Conservation (phyloP, 2,113 vertebrate species). For the Cottus gobio region DNA sequence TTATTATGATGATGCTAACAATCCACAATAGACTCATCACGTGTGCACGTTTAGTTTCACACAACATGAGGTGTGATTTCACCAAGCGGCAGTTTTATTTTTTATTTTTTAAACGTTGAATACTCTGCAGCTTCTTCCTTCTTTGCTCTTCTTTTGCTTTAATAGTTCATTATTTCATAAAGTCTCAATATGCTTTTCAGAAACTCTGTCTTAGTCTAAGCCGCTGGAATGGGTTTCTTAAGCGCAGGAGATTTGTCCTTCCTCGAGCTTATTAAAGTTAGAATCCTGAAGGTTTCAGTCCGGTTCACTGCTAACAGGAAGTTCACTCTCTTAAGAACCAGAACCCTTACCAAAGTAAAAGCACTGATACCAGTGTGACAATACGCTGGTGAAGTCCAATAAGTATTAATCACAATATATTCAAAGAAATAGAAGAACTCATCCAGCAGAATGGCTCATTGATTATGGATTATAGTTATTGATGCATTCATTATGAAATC, state of each 20-base stretch:
- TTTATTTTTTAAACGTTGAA: constrained; percentile 23
- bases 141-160: neutral
- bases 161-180: neutral
- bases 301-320: neutral
- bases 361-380: too few relatives aligned
- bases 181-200: neutral
- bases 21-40: neutral
- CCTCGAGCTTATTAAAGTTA: neutral
- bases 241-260: neutral
- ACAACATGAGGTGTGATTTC: constrained; percentile 53
- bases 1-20: neutral
- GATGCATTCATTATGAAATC: too few relatives aligned
- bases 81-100: constrained; percentile 29
- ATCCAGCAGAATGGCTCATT: too few relatives aligned
- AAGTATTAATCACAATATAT: too few relatives aligned
- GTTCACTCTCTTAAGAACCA: too few relatives aligned
- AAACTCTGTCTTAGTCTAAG: neutral
- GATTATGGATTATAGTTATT: too few relatives aligned
- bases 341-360: too few relatives aligned
- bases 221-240: neutral
- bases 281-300: neutral
- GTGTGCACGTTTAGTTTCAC: constrained; percentile 34
- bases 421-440: too few relatives aligned
- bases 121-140: neutral
- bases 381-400: too few relatives aligned